Evolutionary conservation across 2,888 invertebrate genomes (phyloP), one percentile per base, ranked within the genome.

Genomic region (Phengaris alcon): DNA sequence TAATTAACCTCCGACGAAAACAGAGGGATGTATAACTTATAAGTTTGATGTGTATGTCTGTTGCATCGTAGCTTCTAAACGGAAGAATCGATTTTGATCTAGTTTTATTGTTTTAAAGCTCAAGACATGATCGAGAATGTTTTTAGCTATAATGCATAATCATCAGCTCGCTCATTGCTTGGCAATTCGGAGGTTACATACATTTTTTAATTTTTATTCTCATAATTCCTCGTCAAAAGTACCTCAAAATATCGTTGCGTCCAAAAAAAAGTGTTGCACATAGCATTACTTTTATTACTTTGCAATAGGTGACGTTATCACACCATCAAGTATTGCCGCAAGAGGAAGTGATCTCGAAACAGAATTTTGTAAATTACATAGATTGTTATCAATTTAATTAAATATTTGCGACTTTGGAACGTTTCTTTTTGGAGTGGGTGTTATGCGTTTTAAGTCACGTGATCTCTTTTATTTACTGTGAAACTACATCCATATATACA

Each of bases 301-400:
- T 72, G 72, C 54, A 72, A 72, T 54, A 35, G 52, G 48, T 35
- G 35, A 64, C 68, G 4, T 72, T 72, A 72, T 72, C 72, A 54
- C 72, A 54, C 35, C 52, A 52, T 52, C 22, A 54, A 6, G 54
- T 13, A 7, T 35, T 72, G 54, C 51, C 46, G 69, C 48, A 72
- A 72, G 12, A 54, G 22, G 72, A 52, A 70, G 22, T 70, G 22
- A 51, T 70, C 70, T 51, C 70, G 70, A 70, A 52, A 52, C 54
- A 52, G 12, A 72, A 72, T 51, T 72, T 72, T 72, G 72, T 54
- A 35, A 72, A 72, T 72, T 72, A 13, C 48, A 13, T 22, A 72
- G 72, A 72, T 72, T 54, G 72, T 52, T 35, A 72, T 72, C 72
- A 7, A 54, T 35, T 54, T 72, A 72, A 72, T 72, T 72, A 72